Conservation (phyloP, 2,888 invertebrate species). For the Andrena dorsata region DNA sequence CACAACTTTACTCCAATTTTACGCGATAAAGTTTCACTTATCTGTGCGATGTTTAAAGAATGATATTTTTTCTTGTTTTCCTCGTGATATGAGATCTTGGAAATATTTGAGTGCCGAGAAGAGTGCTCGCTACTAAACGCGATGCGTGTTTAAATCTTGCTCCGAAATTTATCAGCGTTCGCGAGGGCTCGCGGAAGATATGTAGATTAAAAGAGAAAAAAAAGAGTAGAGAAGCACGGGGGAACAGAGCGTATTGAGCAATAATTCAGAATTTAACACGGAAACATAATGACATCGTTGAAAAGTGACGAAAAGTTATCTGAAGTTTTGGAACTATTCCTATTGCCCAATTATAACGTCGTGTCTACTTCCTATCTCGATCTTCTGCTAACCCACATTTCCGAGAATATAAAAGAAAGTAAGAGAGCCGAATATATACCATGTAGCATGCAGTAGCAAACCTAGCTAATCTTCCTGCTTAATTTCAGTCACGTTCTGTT, state of each 20-base stretch:
- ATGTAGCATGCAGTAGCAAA: not conserved
- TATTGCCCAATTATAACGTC: conserved; percentile 87
- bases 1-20: conserved; percentile 17
- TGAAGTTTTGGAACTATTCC: conserved; percentile 87
- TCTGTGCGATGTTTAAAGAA: conserved; percentile 13
- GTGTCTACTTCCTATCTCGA: conserved; percentile 82
- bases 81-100: not conserved
- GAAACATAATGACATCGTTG: conserved; percentile 45
- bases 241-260: conserved; percentile 14
- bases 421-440: conserved; percentile 41
- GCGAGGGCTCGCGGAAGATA: not conserved
- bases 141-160: conserved; percentile 1
- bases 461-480: not conserved
- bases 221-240: not conserved
- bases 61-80: conserved; percentile 17
- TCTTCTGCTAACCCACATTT: conserved; percentile 79
- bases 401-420: conserved; percentile 71
- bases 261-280: conserved; percentile 25
- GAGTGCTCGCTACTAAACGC: not conserved
- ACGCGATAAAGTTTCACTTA: conserved; percentile 16
- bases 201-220: conserved; percentile 7
- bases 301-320: conserved; percentile 54
- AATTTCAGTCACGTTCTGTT: not conserved
- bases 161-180: conserved; percentile 20
- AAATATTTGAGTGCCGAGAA: conserved; percentile 18